Base-by-base conservation (phyloP, 2,888 invertebrate genomes). In the Cantharis rustica region DNA sequence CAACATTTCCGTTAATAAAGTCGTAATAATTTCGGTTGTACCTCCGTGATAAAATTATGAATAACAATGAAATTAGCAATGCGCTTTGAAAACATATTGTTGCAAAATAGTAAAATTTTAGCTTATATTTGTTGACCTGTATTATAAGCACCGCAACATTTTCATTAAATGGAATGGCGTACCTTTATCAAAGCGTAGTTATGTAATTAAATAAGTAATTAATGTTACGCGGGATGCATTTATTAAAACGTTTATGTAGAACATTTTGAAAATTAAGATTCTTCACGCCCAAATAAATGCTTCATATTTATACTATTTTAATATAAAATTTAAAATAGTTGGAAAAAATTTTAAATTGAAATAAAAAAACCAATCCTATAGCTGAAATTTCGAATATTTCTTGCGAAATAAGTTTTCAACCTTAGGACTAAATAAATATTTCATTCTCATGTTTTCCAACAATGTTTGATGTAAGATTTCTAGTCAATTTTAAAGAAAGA, bases 121-220 rank as follows among this genome's bases (percentile, higher is more conserved):
- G 17, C 64, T 66, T 66, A 7, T 23, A n/a, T 66, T 17, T 20
- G 64, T 20, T 66, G 17, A 66, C 47, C 47, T 66, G n/a, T 66
- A 66, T n/a, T n/a, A 64, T 64, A 66, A 20, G 64, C 13, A n/a
- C 64, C 64, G n/a, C 64, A 66, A 66, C 64, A 66, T 20, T 66
- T 66, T 66, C 64, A 66, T 66, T 66, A 66, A 66, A 66, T 20
- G 64, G 20, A 66, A 66, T 23, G 11, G 20, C 64, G 20, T n/a
- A 66, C 64, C 64, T 66, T 20, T 66, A 66, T 66, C 16, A 66
- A 20, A 20, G n/a, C 7, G 20, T 66, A 20, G 20, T 66, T 66
- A 66, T 66, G 64, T 20, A 66, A 66, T 66, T 66, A 66, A 66
- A 66, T 66, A 20, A 66, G 20, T 66, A 66, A n/a, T 66, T 66